These are phyloP conservation scores for Pachycephala philippinensis DNA, from an alignment of 2,113 vertebrate genomes.

Conservation along the genomic window DNA sequence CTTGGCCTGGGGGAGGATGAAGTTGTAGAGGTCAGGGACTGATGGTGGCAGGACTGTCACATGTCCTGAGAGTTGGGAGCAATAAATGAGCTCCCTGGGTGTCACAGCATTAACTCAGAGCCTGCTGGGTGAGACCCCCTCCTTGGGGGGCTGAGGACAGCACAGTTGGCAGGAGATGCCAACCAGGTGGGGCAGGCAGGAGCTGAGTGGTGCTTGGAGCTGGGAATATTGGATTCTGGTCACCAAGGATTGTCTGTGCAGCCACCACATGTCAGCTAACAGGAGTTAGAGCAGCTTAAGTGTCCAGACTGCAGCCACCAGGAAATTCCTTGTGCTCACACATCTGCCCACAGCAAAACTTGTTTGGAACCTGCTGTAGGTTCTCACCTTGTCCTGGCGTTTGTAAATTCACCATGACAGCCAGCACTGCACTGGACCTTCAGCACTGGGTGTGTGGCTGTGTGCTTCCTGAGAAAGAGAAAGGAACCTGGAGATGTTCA, in stretches of 20 bases:
- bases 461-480: background rate
- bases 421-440: background rate
- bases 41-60: background rate
- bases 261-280: background rate
- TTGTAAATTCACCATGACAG: background rate
- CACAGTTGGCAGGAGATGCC: background rate
- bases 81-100: background rate
- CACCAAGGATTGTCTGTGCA: background rate
- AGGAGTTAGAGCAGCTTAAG: background rate
- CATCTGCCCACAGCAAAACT: conserved; percentile 20
- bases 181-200: background rate
- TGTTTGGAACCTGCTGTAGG: background rate
- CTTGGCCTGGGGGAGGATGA: background rate
- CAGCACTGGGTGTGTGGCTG: background rate
- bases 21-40: background rate
- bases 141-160: background rate
- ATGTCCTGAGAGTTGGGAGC: background rate
- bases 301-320: background rate
- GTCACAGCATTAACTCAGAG: background rate
- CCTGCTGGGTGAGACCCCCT: background rate
- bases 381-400: background rate
- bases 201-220: background rate
- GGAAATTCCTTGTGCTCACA: background rate
- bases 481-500: background rate
- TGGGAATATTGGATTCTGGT: background rate